Evolutionary conservation across 23 tunicate genomes (phyloP).

Genomic region (Diplosoma virens): DNA sequence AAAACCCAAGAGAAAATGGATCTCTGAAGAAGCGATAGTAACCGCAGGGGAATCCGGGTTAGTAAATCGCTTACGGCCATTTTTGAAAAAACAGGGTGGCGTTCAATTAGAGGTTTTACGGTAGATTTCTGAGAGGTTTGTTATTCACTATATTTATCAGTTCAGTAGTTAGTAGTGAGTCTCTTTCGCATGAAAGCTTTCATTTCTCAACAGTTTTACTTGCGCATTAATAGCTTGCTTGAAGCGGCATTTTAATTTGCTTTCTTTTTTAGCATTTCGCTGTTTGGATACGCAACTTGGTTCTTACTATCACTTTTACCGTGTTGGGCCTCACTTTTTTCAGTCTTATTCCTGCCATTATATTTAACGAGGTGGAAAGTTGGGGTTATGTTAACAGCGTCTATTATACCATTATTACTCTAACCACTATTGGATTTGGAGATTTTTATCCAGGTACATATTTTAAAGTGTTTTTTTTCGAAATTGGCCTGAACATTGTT

Average conservation of each 20-base stretch:
- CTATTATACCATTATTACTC: constrained; percentile 64
- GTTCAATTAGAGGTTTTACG: too few relatives aligned
- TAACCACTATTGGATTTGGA: constrained; percentile 86
- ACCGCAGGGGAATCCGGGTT: too few relatives aligned
- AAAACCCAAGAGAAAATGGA: too few relatives aligned
- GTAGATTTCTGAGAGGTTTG: too few relatives aligned
- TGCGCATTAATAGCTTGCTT: not conserved
- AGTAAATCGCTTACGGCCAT: too few relatives aligned
- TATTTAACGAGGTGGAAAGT: constrained; percentile 49
- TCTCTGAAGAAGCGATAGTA: too few relatives aligned
- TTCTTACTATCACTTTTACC: constrained; percentile 25
- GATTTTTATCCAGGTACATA: constrained; percentile 71
- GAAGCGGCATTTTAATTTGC: not conserved
- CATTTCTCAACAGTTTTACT: not conserved
- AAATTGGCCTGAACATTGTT: not conserved
- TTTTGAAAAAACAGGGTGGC: too few relatives aligned
- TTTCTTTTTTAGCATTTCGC: constrained; percentile 1
- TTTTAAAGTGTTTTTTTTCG: not conserved
- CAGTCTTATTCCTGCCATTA: constrained; percentile 52
- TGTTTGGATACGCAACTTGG: constrained; percentile 6
- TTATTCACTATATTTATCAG: too few relatives aligned
- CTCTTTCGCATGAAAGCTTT: too few relatives aligned
- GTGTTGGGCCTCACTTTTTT: constrained; percentile 55
- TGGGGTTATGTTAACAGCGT: constrained; percentile 53
- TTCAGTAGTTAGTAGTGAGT: too few relatives aligned